phyloP scores from a whole-genome alignment of 1,140 invertebrate genomes.

The Tenebrio molitor region DNA sequence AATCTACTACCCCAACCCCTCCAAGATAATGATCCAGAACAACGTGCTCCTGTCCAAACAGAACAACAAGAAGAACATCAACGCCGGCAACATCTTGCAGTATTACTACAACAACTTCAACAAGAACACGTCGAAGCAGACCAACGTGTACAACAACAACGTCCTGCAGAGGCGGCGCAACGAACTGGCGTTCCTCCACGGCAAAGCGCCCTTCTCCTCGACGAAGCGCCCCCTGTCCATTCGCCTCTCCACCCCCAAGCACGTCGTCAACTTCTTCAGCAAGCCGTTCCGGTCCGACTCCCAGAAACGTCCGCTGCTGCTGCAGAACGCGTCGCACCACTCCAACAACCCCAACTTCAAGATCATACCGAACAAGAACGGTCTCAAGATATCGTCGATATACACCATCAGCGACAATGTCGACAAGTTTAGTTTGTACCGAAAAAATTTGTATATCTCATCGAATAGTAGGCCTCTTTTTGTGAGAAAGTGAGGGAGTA shows the following conservation, averaged over 20 bases:
- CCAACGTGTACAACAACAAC: slow-evolving; percentile 60
- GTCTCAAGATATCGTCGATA: slow-evolving; percentile 69
- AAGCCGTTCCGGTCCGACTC: slow-evolving; percentile 63
- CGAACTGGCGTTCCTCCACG: slow-evolving; percentile 66
- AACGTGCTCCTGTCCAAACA: slow-evolving; percentile 57
- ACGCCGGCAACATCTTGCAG: slow-evolving; percentile 56
- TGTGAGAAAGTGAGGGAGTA: slow-evolving; percentile 62
- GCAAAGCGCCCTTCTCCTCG: slow-evolving; percentile 69
- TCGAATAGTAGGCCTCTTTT: slow-evolving; percentile 66
- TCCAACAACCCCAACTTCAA: slow-evolving; percentile 67
- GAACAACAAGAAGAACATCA: slow-evolving; percentile 53
- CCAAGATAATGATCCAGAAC: slow-evolving; percentile 62
- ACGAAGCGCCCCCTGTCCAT: slow-evolving; percentile 68
- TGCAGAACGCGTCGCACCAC: slow-evolving; percentile 52
- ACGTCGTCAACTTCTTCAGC: slow-evolving; percentile 60
- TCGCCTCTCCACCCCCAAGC: slow-evolving; percentile 64
- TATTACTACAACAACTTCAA: slow-evolving; percentile 68
- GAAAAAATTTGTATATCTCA: slow-evolving; percentile 65
- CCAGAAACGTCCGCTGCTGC: slow-evolving; percentile 63
- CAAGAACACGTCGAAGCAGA: slow-evolving; percentile 65
- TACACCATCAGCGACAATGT: slow-evolving; percentile 66
- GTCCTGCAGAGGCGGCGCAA: slow-evolving; percentile 62
- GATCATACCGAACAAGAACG: slow-evolving; percentile 69
- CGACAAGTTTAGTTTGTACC: slow-evolving; percentile 63
- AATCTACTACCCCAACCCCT: slow-evolving; percentile 66